These are phyloP conservation scores for Hydraecia micacea DNA, from an alignment of 2,888 invertebrate genomes.

Conservation along the genomic window DNA sequence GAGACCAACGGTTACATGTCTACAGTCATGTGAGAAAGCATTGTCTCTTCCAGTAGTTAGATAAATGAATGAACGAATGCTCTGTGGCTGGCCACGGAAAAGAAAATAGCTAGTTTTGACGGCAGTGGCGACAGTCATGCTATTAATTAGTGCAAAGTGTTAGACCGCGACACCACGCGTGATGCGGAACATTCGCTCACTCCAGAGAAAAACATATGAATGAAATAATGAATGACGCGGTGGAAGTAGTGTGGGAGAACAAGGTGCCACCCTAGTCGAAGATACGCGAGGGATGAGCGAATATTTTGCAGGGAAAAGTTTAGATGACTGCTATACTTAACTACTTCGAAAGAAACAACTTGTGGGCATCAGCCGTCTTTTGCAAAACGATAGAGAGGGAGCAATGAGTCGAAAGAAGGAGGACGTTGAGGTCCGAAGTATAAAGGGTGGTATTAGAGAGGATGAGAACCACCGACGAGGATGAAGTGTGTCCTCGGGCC, in stretches of 20 bases:
- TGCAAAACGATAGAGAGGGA: background rate
- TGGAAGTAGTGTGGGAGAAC: too few relatives aligned
- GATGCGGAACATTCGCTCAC: background rate
- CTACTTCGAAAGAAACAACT: too few relatives aligned
- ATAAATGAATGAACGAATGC: background rate
- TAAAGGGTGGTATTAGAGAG: background rate
- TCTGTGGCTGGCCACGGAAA: background rate
- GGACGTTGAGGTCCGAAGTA: background rate
- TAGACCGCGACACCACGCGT: background rate
- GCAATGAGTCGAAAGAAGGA: background rate
- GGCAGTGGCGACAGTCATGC: background rate
- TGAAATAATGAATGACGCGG: slow-evolving; percentile 17
- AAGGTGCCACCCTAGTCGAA: background rate
- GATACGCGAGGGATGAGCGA: slow-evolving; percentile 2
- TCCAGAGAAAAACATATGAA: slow-evolving; percentile 19
- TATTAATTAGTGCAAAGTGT: slow-evolving; percentile 27
- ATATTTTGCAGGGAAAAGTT: background rate
- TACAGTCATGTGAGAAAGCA: background rate
- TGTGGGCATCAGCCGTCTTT: background rate
- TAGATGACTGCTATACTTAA: background rate
- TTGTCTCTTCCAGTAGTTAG: background rate
- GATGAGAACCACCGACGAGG: background rate
- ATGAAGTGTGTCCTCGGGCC: background rate
- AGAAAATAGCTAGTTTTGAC: background rate
- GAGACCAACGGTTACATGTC: background rate